phyloP scores from a whole-genome alignment of 1,140 invertebrate species.

The Oncopodura yosiiana region DNA sequence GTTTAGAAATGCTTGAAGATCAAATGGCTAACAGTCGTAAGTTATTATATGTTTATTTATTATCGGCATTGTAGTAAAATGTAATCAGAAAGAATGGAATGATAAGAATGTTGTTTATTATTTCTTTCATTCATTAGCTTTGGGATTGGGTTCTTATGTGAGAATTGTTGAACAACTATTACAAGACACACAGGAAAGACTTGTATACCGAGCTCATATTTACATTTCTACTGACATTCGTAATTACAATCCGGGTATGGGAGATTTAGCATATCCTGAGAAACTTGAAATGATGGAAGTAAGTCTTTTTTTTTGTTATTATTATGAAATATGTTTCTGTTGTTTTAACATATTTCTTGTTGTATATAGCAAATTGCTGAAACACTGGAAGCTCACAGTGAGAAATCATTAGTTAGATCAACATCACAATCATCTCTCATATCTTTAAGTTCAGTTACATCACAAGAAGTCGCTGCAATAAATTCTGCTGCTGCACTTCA shows the following conservation, averaged over 20 bases:
- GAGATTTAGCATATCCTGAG: constrained; percentile 94
- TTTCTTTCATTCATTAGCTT: constrained; percentile 31
- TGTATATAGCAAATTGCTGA: constrained; percentile 33
- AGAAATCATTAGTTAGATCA: constrained; percentile 45
- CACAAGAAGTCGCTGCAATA: constrained; percentile 55
- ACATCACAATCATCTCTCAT: constrained; percentile 57
- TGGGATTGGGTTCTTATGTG: constrained; percentile 69
- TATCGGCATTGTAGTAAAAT: neutral
- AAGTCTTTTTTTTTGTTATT: constrained; percentile 25
- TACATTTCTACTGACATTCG: constrained; percentile 87
- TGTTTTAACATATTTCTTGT: neutral
- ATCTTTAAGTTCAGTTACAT: constrained; percentile 53
- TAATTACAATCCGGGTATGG: constrained; percentile 76
- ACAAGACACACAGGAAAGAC: constrained; percentile 90
- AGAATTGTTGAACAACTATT: constrained; percentile 73
- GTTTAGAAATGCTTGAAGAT: constrained; percentile 88
- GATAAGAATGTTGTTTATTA: neutral
- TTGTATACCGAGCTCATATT: constrained; percentile 91
- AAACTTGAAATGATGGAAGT: constrained; percentile 94
- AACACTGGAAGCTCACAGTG: constrained; percentile 15
- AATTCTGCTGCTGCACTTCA: constrained; percentile 40
- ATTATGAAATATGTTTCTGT: neutral
- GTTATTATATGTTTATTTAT: constrained; percentile 28
- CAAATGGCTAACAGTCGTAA: constrained; percentile 76
- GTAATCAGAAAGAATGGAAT: neutral